Base-by-base conservation (phyloP, 1,140 invertebrate genomes). In the Drosophila azteca region DNA sequence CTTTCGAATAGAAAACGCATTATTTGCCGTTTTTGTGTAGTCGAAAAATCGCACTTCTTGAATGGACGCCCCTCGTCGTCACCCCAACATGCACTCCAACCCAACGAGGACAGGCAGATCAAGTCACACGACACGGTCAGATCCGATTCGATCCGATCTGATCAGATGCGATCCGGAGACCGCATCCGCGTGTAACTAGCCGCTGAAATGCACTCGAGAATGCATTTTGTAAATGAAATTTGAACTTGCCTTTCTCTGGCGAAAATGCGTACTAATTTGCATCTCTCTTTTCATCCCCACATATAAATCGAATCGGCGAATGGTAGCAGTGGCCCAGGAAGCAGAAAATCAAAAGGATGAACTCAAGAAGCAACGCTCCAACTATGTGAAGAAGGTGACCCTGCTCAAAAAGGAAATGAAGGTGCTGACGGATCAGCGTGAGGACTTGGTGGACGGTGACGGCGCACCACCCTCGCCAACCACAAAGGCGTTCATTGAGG, bases 291-390 rank as follows among this genome's bases (percentile, higher is more conserved):
- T 51, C 73, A 66, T 72, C 77, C 59, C 44, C 43, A 67, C 46
- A 62, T 59, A 46, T 66, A 11, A 39, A 49, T 24, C 24, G 35
- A 39, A 52, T 24, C 24, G 48, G 44, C 70, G 61, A 69, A 43
- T 71, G 26, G n/a, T 93, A 94, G 96, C 95, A 48, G 95, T 96
- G 78, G 95, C 95, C 75, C 94, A 96, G 76, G 96, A 97, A 92
- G 94, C 95, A 80, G 94, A 96, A 73, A 95, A 96, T 75, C 96
- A 96, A 79, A 95, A 95, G 91, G 95, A 95, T 1, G 95, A 95
- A 59, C 85, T 97, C 58, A 94, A 94, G 13, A 96, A 95, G 71
- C 95, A 96, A 81, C 94, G 96, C 9, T 95, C 96, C 77, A 95
- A 96, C 80, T 96, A 96, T 90, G 93, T 95, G 15, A 94, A 94